Conservation (phyloP, 2,888 invertebrate genomes). For the Agrilus cyanescens region DNA sequence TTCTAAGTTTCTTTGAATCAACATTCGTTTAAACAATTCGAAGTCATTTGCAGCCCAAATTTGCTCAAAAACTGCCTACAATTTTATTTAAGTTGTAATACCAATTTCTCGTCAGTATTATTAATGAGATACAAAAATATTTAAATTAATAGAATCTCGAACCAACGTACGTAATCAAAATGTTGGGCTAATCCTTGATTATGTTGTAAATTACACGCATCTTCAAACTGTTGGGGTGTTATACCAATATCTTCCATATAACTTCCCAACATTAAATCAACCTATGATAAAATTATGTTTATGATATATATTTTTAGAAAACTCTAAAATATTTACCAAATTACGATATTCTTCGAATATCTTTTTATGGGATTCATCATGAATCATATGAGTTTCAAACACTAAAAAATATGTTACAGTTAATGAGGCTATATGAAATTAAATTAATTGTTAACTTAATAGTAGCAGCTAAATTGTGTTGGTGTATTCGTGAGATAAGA, state of each 20-base stretch:
- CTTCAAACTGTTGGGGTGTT: slow-evolving; percentile 75
- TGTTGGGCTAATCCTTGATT: slow-evolving; percentile 36
- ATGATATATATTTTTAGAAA: background rate
- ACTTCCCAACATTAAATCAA: slow-evolving; percentile 81
- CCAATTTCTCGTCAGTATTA: background rate
- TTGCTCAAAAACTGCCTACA: slow-evolving; percentile 53
- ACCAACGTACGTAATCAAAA: slow-evolving; percentile 41
- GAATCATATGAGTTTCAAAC: slow-evolving; percentile 67
- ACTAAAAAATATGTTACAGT: slow-evolving; percentile 46
- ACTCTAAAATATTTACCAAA: slow-evolving; percentile 43
- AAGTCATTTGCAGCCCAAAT: slow-evolving; percentile 92
- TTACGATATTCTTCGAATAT: slow-evolving; percentile 81
- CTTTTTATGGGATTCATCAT: slow-evolving; percentile 63
- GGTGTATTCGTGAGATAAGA: no score
- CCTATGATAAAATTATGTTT: slow-evolving; percentile 34
- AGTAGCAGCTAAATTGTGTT: no score
- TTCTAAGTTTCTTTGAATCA: slow-evolving; percentile 87
- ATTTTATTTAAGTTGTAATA: background rate
- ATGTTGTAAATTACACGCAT: slow-evolving; percentile 50
- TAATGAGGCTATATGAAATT: no score
- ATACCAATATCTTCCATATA: slow-evolving; percentile 91
- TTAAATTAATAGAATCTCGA: no score
- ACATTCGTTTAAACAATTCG: slow-evolving; percentile 80
- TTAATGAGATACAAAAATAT: background rate
- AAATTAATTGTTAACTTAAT: no score